Evolutionary conservation across 1,140 invertebrate species (phyloP).

Genomic region (Aphelenchoides fujianensis): DNA sequence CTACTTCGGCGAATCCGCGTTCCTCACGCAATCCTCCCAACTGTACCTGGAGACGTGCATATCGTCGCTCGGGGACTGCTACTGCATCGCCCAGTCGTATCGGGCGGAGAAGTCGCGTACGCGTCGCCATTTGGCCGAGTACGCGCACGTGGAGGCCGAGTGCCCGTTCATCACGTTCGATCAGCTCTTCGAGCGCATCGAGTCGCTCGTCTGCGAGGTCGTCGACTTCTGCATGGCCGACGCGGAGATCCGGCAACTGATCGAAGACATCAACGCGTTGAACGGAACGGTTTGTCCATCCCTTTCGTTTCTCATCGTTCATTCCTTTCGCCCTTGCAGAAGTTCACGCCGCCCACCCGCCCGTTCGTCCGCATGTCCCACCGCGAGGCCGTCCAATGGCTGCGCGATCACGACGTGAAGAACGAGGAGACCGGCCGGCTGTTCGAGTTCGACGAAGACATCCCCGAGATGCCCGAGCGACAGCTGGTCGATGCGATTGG

Average conservation of each 20-base stretch:
- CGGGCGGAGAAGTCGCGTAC: conserved; percentile 94
- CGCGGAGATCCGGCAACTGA: conserved; percentile 73
- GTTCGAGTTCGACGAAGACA: conserved; percentile 99
- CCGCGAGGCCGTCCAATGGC: conserved; percentile 84
- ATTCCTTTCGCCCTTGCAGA: too few species aligned
- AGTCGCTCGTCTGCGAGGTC: conserved; percentile 92
- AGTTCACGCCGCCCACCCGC: conserved; percentile 70
- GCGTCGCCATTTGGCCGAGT: conserved; percentile 91
- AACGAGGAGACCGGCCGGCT: conserved; percentile 88
- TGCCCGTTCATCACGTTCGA: conserved; percentile 91
- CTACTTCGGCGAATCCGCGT: conserved; percentile 87
- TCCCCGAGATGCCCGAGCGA: conserved; percentile 95
- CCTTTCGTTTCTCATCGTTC: background rate
- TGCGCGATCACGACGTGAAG: conserved; percentile 85
- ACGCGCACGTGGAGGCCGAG: conserved; percentile 93
- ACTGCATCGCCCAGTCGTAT: conserved; percentile 94
- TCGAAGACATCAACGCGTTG: conserved; percentile 75
- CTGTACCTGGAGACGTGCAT: conserved; percentile 96
- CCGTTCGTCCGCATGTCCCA: conserved; percentile 95
- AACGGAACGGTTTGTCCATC: conserved; percentile 24
- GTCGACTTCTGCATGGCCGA: conserved; percentile 84
- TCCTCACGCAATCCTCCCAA: conserved; percentile 94
- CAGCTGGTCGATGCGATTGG: conserved; percentile 98
- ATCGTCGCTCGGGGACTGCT: conserved; percentile 90
- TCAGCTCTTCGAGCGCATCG: conserved; percentile 80